These are phyloP conservation scores for Darevskia mixta DNA, from an alignment of 2,797 vertebrate genomes.

Conservation along the genomic window DNA sequence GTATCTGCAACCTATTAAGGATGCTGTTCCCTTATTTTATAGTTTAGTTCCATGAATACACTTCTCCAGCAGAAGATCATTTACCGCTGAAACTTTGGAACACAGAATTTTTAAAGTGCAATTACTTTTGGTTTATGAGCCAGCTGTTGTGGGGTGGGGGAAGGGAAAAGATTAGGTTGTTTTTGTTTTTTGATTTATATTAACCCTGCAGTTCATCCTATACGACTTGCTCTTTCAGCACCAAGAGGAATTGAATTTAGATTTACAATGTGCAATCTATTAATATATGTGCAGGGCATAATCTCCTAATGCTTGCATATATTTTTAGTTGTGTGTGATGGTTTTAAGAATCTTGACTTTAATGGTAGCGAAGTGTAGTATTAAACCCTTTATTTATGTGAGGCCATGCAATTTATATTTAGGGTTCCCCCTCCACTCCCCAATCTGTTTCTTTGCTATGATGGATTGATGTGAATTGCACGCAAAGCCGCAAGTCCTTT, in stretches of 20 bases:
- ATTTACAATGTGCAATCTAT: conserved; percentile 56
- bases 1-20: conserved; percentile 73
- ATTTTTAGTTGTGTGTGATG: conserved; percentile 29
- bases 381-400: conserved; percentile 21
- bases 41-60: conserved; percentile 50
- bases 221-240: conserved; percentile 37
- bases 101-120: conserved; percentile 54
- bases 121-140: conserved; percentile 58
- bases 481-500: neutral
- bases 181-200: conserved; percentile 44
- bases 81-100: conserved; percentile 57
- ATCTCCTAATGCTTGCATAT: conserved; percentile 41
- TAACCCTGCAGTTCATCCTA: conserved; percentile 58
- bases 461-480: conserved; percentile 4
- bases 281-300: neutral
- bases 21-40: conserved; percentile 66
- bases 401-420: conserved; percentile 9
- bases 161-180: conserved; percentile 20
- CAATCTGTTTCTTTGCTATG: neutral
- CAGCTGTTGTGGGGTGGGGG: conserved; percentile 48
- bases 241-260: conserved; percentile 59
- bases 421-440: neutral
- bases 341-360: conserved; percentile 13
- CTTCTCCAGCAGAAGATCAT: conserved; percentile 60
- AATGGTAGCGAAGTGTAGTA: conserved; percentile 13